Evolutionary conservation across 1,140 invertebrate species (phyloP).

Genomic region (Caenorhabditis tropicalis): DNA sequence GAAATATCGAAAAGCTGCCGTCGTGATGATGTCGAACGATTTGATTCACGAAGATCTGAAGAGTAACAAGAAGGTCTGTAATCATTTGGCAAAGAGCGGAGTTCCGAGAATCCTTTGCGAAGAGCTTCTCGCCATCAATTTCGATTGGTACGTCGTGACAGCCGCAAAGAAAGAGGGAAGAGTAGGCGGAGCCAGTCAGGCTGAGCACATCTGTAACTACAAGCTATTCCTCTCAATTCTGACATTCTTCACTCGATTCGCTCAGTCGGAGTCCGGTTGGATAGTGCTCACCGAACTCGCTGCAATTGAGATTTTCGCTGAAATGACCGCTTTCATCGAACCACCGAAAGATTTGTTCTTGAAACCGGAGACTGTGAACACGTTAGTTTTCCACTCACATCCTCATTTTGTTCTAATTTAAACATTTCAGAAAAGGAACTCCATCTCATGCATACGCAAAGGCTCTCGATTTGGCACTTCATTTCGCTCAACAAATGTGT

Average conservation of each 20-base stretch:
- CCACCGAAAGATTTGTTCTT: constrained; percentile 47
- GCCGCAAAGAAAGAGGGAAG: background rate
- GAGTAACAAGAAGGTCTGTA: constrained; percentile 26
- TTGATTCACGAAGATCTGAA: constrained; percentile 43
- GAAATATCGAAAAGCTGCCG: background rate
- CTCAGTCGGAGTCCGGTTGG: constrained; percentile 34
- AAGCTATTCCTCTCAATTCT: constrained; percentile 33
- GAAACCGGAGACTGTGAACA: constrained; percentile 42
- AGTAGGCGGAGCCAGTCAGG: background rate
- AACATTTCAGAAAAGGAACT: constrained; percentile 14
- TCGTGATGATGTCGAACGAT: constrained; percentile 25
- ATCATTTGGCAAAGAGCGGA: constrained; percentile 21
- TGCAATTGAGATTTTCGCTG: constrained; percentile 10
- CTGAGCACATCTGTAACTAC: background rate
- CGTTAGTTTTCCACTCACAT: background rate
- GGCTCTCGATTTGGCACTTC: constrained; percentile 21
- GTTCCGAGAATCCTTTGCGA: constrained; percentile 1
- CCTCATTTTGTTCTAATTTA: background rate
- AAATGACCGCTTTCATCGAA: constrained; percentile 20
- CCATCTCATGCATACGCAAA: background rate
- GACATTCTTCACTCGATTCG: constrained; percentile 2
- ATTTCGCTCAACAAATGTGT: constrained; percentile 39
- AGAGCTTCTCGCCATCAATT: background rate
- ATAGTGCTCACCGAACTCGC: constrained; percentile 34
- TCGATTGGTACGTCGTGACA: constrained; percentile 35